These are phyloP conservation scores for Willowsia nigromaculata DNA, from an alignment of 2,888 invertebrate species.

Conservation along the genomic window DNA sequence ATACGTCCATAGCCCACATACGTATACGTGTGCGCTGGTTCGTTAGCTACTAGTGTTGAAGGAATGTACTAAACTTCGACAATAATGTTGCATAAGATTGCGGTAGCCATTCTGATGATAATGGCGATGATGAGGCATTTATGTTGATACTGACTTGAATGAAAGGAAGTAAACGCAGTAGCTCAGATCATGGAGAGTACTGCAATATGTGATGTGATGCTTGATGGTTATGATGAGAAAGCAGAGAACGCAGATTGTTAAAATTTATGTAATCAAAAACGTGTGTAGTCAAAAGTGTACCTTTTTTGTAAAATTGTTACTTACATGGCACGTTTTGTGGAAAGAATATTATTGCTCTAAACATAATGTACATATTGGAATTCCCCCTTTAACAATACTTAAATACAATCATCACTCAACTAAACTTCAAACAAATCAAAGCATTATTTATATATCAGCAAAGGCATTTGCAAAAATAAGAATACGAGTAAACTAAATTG, in stretches of 20 bases:
- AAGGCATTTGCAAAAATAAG: background rate
- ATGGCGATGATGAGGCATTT: conserved; percentile 17
- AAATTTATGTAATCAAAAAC: conserved; percentile 5
- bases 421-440: too few species aligned
- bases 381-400: background rate
- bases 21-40: too few species aligned
- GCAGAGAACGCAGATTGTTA: background rate
- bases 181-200: background rate
- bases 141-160: background rate
- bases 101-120: background rate
- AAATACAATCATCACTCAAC: too few species aligned
- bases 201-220: background rate
- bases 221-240: background rate
- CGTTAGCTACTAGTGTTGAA: conserved; percentile 17
- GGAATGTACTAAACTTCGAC: background rate
- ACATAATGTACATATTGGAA: background rate
- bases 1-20: too few species aligned
- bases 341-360: background rate
- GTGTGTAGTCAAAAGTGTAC: background rate
- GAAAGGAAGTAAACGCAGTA: background rate
- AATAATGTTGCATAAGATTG: background rate
- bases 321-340: background rate
- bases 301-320: background rate
- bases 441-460: background rate
- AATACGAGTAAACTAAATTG: too few species aligned